Evolutionary conservation across 1,140 invertebrate genomes (phyloP).

Genomic region (Brachionus manjavacas): DNA sequence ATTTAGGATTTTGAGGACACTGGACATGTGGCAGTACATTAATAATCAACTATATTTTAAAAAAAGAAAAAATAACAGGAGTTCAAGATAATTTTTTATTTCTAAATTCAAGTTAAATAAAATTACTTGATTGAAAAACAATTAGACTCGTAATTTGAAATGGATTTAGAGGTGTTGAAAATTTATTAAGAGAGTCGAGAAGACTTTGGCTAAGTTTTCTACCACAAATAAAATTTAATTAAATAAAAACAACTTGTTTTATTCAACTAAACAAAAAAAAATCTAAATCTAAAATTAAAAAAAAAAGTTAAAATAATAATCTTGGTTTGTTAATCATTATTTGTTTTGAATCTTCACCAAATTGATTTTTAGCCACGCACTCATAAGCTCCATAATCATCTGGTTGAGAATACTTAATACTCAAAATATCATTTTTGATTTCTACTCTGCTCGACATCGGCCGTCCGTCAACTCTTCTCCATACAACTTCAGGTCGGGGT

Average conservation of each 20-base stretch:
- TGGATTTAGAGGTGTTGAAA: too few relatives aligned
- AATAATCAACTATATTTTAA: too few relatives aligned
- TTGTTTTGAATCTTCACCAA: neutral
- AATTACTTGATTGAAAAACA: too few relatives aligned
- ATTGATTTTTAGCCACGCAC: neutral
- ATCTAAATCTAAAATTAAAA: neutral
- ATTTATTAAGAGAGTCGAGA: too few relatives aligned
- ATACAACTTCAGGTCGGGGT: neutral
- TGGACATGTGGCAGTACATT: too few relatives aligned
- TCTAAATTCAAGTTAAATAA: too few relatives aligned
- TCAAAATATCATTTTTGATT: neutral
- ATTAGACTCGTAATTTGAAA: too few relatives aligned
- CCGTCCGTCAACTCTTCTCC: neutral
- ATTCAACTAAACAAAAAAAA: neutral
- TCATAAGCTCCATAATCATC: constrained; percentile 8
- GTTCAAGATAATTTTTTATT: too few relatives aligned
- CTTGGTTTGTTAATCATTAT: neutral
- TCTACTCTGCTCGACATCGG: neutral
- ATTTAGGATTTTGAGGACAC: too few relatives aligned
- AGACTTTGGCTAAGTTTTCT: constrained; percentile 15
- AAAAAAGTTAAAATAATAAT: neutral
- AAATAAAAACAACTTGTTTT: neutral
- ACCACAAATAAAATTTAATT: neutral
- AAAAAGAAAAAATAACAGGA: too few relatives aligned
- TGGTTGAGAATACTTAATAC: neutral